These are phyloP conservation scores for Drosophila funebris DNA, from an alignment of 1,140 invertebrate species.

Conservation along the genomic window DNA sequence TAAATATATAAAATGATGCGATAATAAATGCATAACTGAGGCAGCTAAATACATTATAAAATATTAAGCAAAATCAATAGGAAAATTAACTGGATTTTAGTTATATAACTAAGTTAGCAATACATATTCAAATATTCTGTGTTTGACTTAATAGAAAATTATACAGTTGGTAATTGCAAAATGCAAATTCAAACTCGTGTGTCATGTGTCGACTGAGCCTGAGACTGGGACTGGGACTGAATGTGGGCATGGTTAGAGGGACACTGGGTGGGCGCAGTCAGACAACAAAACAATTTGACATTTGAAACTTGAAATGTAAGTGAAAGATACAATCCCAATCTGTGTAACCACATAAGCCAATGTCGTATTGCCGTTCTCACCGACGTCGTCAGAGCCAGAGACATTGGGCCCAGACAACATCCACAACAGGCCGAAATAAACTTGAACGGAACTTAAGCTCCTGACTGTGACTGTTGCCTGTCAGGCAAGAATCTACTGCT, in stretches of 20 bases:
- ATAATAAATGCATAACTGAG: no score
- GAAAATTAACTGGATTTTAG: background rate
- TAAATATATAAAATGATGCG: no score
- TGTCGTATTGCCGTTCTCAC: constrained; percentile 53
- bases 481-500: constrained; percentile 26
- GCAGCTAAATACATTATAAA: no score
- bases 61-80: background rate
- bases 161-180: constrained; percentile 39
- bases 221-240: background rate
- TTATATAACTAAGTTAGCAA: background rate
- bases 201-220: background rate
- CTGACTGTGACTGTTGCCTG: constrained; percentile 22
- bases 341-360: constrained; percentile 69
- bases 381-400: constrained; percentile 26
- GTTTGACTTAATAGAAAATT: constrained; percentile 28
- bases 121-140: background rate
- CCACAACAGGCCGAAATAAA: constrained; percentile 23
- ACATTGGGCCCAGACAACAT: constrained; percentile 24
- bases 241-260: constrained; percentile 1
- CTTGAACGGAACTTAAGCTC: background rate
- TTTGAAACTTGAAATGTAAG: constrained; percentile 80
- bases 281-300: constrained; percentile 64
- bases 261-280: constrained; percentile 28
- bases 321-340: constrained; percentile 81
- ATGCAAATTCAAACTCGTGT: constrained; percentile 47